A percentile compares a stretch with the other conserved stretches of the same genome.
Conservation (phyloP, 2,888 invertebrate genomes). For the Protonemura montana region DNA sequence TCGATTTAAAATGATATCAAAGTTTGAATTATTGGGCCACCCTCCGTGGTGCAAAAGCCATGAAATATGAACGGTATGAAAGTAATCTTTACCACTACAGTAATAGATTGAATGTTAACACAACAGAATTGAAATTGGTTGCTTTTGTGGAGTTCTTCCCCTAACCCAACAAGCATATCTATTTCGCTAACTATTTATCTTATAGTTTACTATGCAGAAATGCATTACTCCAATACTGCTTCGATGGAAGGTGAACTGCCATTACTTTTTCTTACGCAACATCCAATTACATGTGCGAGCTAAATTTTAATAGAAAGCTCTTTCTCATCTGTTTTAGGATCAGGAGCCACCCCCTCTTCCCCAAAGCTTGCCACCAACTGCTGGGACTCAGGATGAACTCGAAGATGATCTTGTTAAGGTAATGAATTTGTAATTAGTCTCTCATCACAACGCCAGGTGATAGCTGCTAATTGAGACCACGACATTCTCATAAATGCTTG, state of each 20-base stretch:
- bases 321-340: slow-evolving; percentile 47
- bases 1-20: neutral
- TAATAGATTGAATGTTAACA: neutral
- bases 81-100: neutral
- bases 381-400: slow-evolving; percentile 49
- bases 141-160: too few relatives aligned
- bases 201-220: too few relatives aligned
- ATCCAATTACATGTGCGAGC: too few relatives aligned
- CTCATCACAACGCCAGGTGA: neutral
- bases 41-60: neutral
- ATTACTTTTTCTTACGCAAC: too few relatives aligned
- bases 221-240: too few relatives aligned
- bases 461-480: neutral
- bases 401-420: slow-evolving; percentile 50
- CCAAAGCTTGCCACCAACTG: slow-evolving; percentile 52
- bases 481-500: neutral
- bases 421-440: neutral
- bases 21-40: neutral
- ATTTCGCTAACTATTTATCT: too few relatives aligned
- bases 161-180: too few relatives aligned
- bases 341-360: slow-evolving; percentile 52
- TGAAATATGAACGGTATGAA: neutral
- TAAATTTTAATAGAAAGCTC: too few relatives aligned
- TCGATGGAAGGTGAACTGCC: too few relatives aligned
- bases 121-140: too few relatives aligned